Percentiles rank a stretch among this genome's conserved stretches.
Evolutionary conservation across 2,113 vertebrate species (phyloP).

Genomic region (Petrocephalus zakoni): DNA sequence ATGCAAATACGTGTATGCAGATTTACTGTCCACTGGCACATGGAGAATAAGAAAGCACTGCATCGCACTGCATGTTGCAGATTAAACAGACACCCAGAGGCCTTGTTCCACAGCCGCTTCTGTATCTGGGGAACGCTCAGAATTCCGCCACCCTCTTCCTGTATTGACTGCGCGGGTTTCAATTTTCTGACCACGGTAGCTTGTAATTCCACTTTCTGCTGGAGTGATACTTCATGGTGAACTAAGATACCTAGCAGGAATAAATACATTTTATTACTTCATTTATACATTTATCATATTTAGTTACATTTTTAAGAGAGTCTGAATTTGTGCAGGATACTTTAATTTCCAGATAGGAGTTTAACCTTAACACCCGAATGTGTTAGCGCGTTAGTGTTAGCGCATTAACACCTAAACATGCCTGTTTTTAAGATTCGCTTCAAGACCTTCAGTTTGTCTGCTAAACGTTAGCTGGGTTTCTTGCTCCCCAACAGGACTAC

Average conservation of each 20-base stretch:
- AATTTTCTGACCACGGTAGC: not conserved
- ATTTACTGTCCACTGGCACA: slow-evolving; percentile 13
- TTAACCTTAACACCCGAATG: not conserved
- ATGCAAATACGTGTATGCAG: not conserved
- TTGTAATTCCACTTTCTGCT: not conserved
- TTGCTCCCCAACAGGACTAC: slow-evolving; percentile 69
- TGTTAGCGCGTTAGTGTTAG: not conserved
- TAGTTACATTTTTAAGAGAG: not conserved
- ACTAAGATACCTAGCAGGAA: not conserved
- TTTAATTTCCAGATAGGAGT: not conserved
- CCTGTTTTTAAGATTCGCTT: not conserved
- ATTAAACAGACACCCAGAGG: not conserved
- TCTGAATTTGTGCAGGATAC: not conserved
- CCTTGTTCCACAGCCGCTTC: not conserved
- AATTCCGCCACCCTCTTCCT: not conserved
- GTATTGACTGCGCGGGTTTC: not conserved
- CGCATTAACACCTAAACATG: not conserved
- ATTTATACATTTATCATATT: not conserved
- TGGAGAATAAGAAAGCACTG: slow-evolving; percentile 9
- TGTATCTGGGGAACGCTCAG: not conserved
- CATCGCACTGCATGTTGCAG: not conserved
- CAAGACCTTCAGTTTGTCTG: not conserved
- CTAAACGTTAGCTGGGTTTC: not conserved
- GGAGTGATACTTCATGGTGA: not conserved
- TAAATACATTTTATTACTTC: not conserved